phyloP scores from a whole-genome alignment of 2,797 vertebrate genomes.

The Aldrovandia affinis region DNA sequence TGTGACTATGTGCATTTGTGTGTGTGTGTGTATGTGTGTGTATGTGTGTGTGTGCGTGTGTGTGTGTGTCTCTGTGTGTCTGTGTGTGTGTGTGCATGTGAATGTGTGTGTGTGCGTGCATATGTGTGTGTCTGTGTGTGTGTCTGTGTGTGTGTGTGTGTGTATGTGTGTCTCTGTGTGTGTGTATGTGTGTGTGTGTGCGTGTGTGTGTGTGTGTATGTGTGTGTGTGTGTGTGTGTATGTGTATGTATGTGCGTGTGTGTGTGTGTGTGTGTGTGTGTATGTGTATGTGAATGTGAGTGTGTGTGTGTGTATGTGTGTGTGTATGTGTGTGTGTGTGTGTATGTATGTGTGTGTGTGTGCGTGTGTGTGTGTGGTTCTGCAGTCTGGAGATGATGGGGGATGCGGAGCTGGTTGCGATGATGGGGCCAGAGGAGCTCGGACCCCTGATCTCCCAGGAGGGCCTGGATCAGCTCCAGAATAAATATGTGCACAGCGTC shows the following conservation, averaged over 20 bases:
- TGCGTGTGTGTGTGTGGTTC: constrained; percentile 14
- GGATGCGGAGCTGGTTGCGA: constrained; percentile 80
- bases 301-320: neutral
- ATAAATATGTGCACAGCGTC: constrained; percentile 85
- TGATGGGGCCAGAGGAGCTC: constrained; percentile 77
- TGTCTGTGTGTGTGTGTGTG: neutral
- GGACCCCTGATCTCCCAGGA: constrained; percentile 83
- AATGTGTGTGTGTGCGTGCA: too few relatives aligned
- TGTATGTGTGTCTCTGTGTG: too few relatives aligned
- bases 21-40: neutral
- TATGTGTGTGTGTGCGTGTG: constrained; percentile 7
- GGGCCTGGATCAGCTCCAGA: constrained; percentile 83
- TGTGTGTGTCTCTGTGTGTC: neutral
- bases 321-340: neutral
- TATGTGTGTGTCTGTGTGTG: too few relatives aligned
- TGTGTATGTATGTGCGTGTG: neutral
- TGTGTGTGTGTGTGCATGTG: neutral
- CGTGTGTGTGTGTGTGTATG: neutral
- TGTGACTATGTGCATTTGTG: neutral
- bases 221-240: neutral
- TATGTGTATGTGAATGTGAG: neutral
- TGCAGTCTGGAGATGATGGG: constrained; percentile 91
- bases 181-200: neutral
- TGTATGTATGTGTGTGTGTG: neutral
- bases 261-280: neutral